A percentile compares a stretch with the other conserved stretches of the same genome.
Evolutionary conservation across 2,797 vertebrate species (phyloP).

Genomic region (Otus scops): DNA sequence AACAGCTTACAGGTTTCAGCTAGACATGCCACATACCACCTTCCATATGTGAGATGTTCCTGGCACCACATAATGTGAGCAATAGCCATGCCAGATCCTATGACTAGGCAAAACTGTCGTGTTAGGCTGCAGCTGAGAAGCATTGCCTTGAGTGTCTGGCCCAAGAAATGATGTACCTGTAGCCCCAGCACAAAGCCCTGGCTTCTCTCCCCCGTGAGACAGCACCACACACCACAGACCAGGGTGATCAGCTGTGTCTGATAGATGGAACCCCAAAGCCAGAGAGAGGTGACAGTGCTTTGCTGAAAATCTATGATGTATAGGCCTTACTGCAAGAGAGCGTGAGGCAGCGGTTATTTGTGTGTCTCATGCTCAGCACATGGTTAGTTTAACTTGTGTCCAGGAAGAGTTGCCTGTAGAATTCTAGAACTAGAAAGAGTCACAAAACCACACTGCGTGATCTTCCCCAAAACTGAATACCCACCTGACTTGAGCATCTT

Average conservation of each 20-base stretch:
- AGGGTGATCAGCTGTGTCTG: neutral
- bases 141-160: neutral
- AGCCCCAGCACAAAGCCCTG: neutral
- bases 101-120: neutral
- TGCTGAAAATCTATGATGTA: neutral
- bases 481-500: neutral
- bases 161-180: neutral
- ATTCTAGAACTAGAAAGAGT: neutral
- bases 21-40: neutral
- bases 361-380: accelerated
- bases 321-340: neutral
- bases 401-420: neutral
- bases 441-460: neutral
- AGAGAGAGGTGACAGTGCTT: neutral
- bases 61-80: neutral
- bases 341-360: neutral
- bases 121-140: neutral
- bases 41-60: neutral
- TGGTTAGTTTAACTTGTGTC: neutral
- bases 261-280: neutral
- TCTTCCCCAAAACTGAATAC: neutral
- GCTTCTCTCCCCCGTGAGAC: neutral
- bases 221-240: neutral
- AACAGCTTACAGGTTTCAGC: neutral
- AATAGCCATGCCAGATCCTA: neutral